These are phyloP conservation scores for Trachops cirrhosus DNA, from an alignment of 2,797 vertebrate species.

Conservation along the genomic window DNA sequence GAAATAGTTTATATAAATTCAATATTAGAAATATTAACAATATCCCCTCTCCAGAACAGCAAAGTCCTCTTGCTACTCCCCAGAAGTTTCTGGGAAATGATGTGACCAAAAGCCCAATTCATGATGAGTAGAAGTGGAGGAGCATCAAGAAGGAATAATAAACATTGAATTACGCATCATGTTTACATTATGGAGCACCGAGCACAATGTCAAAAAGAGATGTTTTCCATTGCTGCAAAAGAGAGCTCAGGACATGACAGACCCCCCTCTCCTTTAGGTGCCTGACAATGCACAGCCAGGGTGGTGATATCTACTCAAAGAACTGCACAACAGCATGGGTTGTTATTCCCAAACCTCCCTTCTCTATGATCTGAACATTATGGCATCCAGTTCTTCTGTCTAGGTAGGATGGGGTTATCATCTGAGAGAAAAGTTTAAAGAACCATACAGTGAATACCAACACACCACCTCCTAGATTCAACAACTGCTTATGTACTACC, in stretches of 20 bases:
- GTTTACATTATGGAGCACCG: background rate
- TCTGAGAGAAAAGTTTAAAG: background rate
- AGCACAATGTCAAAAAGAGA: background rate
- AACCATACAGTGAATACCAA: background rate
- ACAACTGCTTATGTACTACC: background rate
- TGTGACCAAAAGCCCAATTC: background rate
- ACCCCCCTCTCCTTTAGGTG: background rate
- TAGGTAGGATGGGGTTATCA: background rate
- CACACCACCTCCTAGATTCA: background rate
- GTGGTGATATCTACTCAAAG: background rate
- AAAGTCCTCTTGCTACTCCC: background rate
- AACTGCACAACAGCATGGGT: background rate
- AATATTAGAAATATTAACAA: background rate
- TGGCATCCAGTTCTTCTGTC: background rate
- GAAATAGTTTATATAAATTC: background rate
- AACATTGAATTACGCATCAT: background rate
- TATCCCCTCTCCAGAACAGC: background rate
- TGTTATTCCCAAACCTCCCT: background rate
- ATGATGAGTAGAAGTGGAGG: background rate
- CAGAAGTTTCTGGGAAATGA: background rate
- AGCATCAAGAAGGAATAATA: conserved; percentile 1
- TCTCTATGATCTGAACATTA: background rate
- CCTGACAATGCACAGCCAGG: background rate
- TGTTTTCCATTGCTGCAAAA: conserved; percentile 25
- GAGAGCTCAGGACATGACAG: background rate